These are phyloP conservation scores for Hemicrepidius hirtus DNA, from an alignment of 2,888 invertebrate species.

Conservation along the genomic window DNA sequence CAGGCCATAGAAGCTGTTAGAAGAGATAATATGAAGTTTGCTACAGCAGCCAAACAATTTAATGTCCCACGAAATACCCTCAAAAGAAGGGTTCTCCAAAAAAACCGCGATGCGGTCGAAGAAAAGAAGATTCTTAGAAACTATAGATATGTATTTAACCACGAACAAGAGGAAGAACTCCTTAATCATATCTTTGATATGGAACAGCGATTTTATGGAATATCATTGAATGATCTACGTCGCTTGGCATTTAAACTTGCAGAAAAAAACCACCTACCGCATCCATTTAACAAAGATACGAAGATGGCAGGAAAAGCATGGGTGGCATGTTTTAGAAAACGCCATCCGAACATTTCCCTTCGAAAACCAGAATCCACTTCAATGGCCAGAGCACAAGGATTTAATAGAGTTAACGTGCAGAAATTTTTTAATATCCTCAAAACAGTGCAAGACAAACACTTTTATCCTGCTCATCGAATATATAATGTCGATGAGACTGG, in stretches of 20 bases:
- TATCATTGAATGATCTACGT: constrained; percentile 32
- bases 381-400: constrained; percentile 50
- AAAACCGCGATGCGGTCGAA: constrained; percentile 17
- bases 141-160: constrained; percentile 21
- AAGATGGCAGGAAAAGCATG: constrained; percentile 43
- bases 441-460: constrained; percentile 48
- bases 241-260: constrained; percentile 38
- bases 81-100: constrained; percentile 20
- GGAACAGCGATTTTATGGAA: constrained; percentile 36
- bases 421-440: constrained; percentile 33
- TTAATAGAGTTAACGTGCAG: constrained; percentile 47
- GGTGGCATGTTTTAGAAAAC: constrained; percentile 36
- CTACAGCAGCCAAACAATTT: constrained; percentile 7
- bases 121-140: constrained; percentile 25
- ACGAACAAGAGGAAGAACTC: constrained; percentile 38
- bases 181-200: constrained; percentile 32
- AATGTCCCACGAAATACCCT: constrained; percentile 29
- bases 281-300: constrained; percentile 35
- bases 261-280: constrained; percentile 36
- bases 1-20: constrained; percentile 5
- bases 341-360: constrained; percentile 47
- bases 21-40: not conserved
- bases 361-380: constrained; percentile 50
- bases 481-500: constrained; percentile 62
- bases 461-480: constrained; percentile 53